Evolutionary conservation across 2,888 invertebrate species (phyloP), one percentile per base, ranked within the genome.

Genomic region (Thecophora atra): DNA sequence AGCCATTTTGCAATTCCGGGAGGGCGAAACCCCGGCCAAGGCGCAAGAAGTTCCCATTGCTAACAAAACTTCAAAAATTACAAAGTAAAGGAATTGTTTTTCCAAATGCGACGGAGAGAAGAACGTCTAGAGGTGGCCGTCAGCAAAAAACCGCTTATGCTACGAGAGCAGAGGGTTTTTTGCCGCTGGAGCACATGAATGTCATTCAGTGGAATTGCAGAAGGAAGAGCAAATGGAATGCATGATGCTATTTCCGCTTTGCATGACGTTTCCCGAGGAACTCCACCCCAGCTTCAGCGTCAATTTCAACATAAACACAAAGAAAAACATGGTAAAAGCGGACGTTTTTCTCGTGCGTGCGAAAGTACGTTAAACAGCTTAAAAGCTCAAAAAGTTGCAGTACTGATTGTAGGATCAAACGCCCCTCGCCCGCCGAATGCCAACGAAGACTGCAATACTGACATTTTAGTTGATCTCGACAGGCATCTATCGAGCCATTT

Each of bases 381-480:
- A 11, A 56, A 6, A 30, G 6, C 28, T 21, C 28, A 26, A 58
- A 3, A 58, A 58, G 58, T 7, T 58, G 54, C 67, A 67, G 56
- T 56, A 37, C 52, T 51, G 52, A 19, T 30, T 26, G 11, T 15
- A 19, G 30, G 30, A 60, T 28, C 15, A n/a, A n/a, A n/a, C n/a
- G n/a, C n/a, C n/a, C n/a, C n/a, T 2, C 1, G 37, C 37, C 37
- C n/a, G n/a, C 11, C 37, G 11, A 37, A 2, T 11, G 37, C 2
- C 37, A 11, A 37, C 63, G 7, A 21, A 8, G 63, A n/a, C 42
- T 76, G 77, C 78, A 78, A 79, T 80, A 80, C 78, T 81, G 80
- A 76, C 81, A 79, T 81, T 81, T 80, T 77, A 77, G 77, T 79
- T 76, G 72, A 76, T 77, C 78, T 77, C 78, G 82, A 80, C 79